Conservation (phyloP, 2,113 vertebrate genomes). For the Peucedramus taeniatus region DNA sequence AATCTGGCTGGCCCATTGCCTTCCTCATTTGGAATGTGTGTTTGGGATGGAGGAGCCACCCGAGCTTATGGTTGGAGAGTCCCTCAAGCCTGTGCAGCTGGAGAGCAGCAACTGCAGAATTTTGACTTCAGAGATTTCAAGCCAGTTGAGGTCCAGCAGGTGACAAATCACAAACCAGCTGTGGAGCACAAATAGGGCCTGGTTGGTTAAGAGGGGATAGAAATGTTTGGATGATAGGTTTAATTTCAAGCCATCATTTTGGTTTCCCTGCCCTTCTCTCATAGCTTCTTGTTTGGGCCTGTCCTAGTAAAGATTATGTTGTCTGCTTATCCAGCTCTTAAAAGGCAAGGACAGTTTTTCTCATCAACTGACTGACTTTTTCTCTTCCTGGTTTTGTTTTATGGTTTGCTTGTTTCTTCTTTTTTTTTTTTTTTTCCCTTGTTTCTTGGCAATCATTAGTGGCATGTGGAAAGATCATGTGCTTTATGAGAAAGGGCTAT, state of each 20-base stretch:
- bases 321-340: not conserved
- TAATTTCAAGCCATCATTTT: not conserved
- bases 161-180: not conserved
- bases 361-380: not conserved
- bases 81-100: not conserved
- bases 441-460: slow-evolving; percentile 19
- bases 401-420: not conserved
- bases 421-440: not conserved
- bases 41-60: not conserved
- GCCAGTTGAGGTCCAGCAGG: not conserved
- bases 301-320: not conserved
- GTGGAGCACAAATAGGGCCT: not conserved
- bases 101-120: not conserved
- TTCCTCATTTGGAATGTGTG: not conserved
- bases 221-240: not conserved
- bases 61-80: accelerated
- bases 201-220: not conserved
- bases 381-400: slow-evolving; percentile 9
- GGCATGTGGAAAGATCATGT: slow-evolving; percentile 3
- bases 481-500: slow-evolving; percentile 28
- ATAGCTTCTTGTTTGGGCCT: not conserved
- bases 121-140: not conserved
- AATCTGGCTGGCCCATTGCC: not conserved
- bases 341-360: not conserved
- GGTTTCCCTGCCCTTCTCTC: not conserved